Conservation (phyloP, 2,113 vertebrate species). For the Nansenia antarctica region DNA sequence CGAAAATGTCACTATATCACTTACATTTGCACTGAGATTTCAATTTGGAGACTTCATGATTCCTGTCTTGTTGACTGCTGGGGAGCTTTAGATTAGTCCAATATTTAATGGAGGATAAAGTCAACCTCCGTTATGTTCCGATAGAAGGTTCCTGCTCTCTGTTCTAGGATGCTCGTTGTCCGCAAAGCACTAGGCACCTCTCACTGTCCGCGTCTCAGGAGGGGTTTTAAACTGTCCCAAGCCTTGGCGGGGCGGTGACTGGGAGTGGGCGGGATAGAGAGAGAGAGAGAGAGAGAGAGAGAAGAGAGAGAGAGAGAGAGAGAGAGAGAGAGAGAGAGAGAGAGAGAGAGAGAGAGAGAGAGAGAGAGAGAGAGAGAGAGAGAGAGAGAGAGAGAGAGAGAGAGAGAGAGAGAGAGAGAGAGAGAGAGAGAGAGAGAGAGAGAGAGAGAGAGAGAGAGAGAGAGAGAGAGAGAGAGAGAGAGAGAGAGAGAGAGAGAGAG, state of each 20-base stretch:
- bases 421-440: background rate
- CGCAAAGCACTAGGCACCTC: background rate
- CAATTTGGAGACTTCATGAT: slow-evolving; percentile 76
- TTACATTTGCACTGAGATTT: slow-evolving; percentile 58
- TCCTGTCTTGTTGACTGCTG: background rate
- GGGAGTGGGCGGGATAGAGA: slow-evolving; percentile 1
- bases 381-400: background rate
- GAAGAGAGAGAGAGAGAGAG: background rate
- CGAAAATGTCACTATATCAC: background rate
- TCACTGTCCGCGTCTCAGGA: background rate
- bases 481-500: background rate
- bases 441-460: background rate
- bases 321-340: background rate
- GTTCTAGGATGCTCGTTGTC: background rate
- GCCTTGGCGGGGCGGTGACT: slow-evolving; percentile 50
- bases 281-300: background rate
- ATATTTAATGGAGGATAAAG: background rate
- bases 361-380: background rate
- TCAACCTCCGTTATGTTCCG: background rate
- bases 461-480: background rate
- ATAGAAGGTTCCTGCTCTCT: background rate
- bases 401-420: background rate
- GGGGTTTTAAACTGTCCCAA: slow-evolving; percentile 59
- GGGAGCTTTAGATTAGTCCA: slow-evolving; percentile 18
- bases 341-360: slow-evolving; percentile 17